phyloP scores from a whole-genome alignment of 2,797 vertebrate species.

The Bradypodion ventrale region DNA sequence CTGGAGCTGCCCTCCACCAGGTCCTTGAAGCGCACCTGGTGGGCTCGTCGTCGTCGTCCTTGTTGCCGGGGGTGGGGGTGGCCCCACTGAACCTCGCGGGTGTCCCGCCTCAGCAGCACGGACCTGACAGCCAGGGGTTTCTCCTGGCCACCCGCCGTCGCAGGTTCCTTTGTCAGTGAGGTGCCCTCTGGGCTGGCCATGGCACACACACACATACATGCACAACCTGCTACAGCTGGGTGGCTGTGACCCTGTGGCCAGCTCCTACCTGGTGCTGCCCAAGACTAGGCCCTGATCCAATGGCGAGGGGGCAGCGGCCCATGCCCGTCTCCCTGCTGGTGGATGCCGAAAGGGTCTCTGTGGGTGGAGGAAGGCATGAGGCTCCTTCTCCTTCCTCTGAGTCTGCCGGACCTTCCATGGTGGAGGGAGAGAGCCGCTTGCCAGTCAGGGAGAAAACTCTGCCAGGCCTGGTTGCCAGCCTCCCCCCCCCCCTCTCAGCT shows the following conservation, averaged over 20 bases:
- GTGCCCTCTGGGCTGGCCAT: conserved; percentile 83
- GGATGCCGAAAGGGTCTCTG: neutral
- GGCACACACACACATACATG: neutral
- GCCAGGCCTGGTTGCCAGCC: neutral
- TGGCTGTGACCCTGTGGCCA: no score
- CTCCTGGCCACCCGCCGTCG: conserved; percentile 76
- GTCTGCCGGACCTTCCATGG: neutral
- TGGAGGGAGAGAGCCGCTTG: neutral
- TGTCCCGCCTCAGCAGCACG: conserved; percentile 85
- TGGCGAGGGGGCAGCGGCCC: neutral
- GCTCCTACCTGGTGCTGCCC: neutral
- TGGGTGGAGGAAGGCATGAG: neutral
- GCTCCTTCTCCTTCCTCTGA: neutral
- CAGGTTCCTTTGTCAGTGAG: conserved; percentile 73
- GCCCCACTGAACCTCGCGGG: conserved; percentile 82
- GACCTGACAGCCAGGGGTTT: conserved; percentile 85
- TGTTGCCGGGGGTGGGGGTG: conserved; percentile 81
- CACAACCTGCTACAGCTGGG: neutral
- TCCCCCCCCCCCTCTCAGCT: no score
- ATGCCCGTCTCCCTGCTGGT: neutral
- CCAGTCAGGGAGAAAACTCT: neutral
- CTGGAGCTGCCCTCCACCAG: conserved; percentile 73
- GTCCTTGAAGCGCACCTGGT: conserved; percentile 89
- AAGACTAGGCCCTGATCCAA: no score
- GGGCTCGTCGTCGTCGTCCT: conserved; percentile 79